These are phyloP conservation scores for Hylyphantes graminicola DNA, from an alignment of 1,140 invertebrate genomes.

Conservation along the genomic window DNA sequence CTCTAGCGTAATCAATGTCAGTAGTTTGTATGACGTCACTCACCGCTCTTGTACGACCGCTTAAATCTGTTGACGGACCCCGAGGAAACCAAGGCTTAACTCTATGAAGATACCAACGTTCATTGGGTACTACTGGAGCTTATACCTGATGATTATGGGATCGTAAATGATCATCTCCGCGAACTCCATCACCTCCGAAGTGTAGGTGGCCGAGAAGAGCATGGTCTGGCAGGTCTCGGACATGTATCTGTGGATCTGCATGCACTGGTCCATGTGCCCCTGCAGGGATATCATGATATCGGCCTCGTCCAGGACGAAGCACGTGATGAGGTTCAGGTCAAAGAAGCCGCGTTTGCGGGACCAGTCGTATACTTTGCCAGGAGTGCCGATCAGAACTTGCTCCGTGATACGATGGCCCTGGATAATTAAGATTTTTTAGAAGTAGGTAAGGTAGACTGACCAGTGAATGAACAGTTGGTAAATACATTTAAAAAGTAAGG, in stretches of 20 bases:
- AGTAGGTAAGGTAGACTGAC: no score
- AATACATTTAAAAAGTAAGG: no score
- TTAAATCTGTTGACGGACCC: no score
- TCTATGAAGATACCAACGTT: no score
- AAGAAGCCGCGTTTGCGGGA: conserved; percentile 85
- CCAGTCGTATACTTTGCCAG: conserved; percentile 81
- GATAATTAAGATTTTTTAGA: no score
- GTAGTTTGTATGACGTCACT: no score
- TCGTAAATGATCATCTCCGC: conserved; percentile 93
- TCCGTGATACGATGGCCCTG: conserved; percentile 73
- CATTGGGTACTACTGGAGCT: no score
- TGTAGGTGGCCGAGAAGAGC: conserved; percentile 98
- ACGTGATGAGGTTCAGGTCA: conserved; percentile 85
- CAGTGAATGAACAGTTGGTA: no score
- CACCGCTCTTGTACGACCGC: no score
- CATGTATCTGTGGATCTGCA: conserved; percentile 89
- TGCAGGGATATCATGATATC: conserved; percentile 99
- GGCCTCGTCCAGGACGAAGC: conserved; percentile 98
- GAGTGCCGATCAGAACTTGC: conserved; percentile 96
- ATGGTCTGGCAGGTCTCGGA: conserved; percentile 91
- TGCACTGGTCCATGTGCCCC: conserved; percentile 97
- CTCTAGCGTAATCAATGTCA: no score
- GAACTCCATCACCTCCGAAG: conserved; percentile 94
- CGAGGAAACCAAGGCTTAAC: no score
- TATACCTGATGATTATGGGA: conserved; percentile 79